Percentiles rank a stretch among this genome's conserved stretches.
Conservation (phyloP, 2,113 vertebrate genomes). For the Camelus bactrianus region DNA sequence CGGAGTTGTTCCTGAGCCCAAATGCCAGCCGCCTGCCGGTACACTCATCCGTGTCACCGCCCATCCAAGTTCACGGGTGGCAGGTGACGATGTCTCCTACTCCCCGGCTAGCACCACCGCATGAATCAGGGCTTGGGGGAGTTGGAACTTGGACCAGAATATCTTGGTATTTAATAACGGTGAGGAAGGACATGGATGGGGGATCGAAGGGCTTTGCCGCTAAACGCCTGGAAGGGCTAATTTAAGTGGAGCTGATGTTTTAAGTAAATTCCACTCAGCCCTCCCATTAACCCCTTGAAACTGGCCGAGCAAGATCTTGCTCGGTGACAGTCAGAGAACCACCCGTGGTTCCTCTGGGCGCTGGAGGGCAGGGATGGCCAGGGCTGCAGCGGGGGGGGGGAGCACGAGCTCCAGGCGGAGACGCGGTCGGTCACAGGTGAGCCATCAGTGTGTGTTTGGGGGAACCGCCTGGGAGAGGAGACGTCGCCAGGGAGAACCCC, state of each 20-base stretch:
- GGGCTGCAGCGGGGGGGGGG: background rate
- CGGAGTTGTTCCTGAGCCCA: background rate
- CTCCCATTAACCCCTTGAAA: background rate
- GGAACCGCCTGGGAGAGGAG: background rate
- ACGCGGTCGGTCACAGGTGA: background rate
- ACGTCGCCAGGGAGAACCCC: background rate
- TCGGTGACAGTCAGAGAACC: background rate
- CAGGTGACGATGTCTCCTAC: constrained; percentile 22
- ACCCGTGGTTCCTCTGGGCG: rapidly evolving
- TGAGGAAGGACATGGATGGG: background rate
- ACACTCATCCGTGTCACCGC: background rate
- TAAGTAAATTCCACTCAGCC: background rate
- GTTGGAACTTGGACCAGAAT: constrained; percentile 35
- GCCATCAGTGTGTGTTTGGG: background rate
- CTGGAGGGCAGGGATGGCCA: background rate
- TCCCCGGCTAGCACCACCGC: background rate
- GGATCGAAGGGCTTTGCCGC: background rate
- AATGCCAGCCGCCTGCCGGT: constrained; percentile 46
- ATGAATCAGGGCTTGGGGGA: constrained; percentile 58
- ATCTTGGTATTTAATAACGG: constrained; percentile 63
- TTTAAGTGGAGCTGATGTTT: background rate
- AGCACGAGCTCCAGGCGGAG: background rate
- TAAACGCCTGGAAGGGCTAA: background rate
- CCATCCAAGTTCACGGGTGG: constrained; percentile 10
- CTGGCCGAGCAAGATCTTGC: background rate